A percentile compares a stretch with the other conserved stretches of the same genome.
phyloP scores from a whole-genome alignment of 2,888 invertebrate species.

The Glyphotaelius pellucidus region DNA sequence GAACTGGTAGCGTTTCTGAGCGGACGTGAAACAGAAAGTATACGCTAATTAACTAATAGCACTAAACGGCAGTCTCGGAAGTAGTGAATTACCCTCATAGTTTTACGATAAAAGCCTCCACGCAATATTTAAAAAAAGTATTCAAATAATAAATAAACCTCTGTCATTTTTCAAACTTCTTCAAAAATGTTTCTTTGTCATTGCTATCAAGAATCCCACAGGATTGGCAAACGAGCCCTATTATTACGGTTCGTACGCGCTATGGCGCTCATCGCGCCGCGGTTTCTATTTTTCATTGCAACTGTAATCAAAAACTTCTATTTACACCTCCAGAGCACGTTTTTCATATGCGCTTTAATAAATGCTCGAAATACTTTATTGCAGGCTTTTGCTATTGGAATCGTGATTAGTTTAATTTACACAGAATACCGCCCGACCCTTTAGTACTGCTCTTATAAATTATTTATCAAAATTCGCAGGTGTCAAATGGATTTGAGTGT shows the following conservation, averaged over 20 bases:
- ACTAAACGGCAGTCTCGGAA: too few species aligned
- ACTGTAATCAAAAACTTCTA: slow-evolving; percentile 61
- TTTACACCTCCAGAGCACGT: slow-evolving; percentile 63
- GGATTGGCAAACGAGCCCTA: slow-evolving; percentile 11
- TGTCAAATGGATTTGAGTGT: neutral
- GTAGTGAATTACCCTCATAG: too few species aligned
- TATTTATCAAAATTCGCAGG: neutral
- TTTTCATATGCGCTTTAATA: slow-evolving; percentile 61
- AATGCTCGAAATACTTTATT: slow-evolving; percentile 60
- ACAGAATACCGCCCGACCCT: slow-evolving; percentile 9
- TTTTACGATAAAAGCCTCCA: too few species aligned
- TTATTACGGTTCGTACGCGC: slow-evolving; percentile 55
- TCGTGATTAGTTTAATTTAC: slow-evolving; percentile 45
- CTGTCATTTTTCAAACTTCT: neutral
- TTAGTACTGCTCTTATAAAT: neutral
- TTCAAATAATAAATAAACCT: neutral
- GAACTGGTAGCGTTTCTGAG: too few species aligned
- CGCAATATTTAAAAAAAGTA: neutral
- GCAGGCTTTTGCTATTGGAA: slow-evolving; percentile 43
- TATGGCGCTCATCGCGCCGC: slow-evolving; percentile 40
- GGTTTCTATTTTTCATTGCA: slow-evolving; percentile 58
- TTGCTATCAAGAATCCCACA: neutral
- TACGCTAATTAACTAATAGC: too few species aligned
- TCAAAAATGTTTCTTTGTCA: neutral
- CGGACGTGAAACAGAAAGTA: too few species aligned